These are phyloP conservation scores for Guaruba guarouba DNA, from an alignment of 2,113 vertebrate species.

Conservation along the genomic window DNA sequence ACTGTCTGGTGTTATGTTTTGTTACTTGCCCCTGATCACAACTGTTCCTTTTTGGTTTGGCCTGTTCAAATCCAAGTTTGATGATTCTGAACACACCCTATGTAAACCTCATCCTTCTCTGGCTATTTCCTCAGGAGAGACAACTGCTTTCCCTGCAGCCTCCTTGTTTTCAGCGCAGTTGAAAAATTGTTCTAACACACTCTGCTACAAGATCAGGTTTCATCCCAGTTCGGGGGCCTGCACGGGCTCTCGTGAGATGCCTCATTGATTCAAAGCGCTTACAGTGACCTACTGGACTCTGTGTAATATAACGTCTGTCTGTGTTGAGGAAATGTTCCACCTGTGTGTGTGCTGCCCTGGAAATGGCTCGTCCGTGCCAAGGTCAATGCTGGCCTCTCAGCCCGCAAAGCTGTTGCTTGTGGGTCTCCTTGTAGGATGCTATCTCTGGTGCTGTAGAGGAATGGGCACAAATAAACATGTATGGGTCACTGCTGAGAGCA, in stretches of 20 bases:
- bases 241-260: conserved; percentile 1
- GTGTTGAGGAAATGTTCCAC: conserved; percentile 54
- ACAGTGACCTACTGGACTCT: conserved; percentile 45
- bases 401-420: not conserved
- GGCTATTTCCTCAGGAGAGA: conserved; percentile 24
- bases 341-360: not conserved
- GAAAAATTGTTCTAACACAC: conserved; percentile 61
- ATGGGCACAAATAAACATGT: rapidly evolving
- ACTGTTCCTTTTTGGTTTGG: not conserved
- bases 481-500: not conserved
- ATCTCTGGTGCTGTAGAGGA: not conserved
- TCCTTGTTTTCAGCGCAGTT: conserved; percentile 47
- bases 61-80: not conserved
- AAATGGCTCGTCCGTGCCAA: rapidly evolving
- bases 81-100: not conserved
- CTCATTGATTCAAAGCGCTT: conserved; percentile 64
- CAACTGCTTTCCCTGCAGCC: not conserved
- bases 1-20: not conserved
- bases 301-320: conserved; percentile 4
- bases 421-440: rapidly evolving
- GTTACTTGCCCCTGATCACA: not conserved
- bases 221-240: not conserved
- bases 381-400: not conserved
- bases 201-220: conserved; percentile 34
- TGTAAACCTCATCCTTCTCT: not conserved